phyloP scores from a whole-genome alignment of 1,140 invertebrate genomes.

The Sycophila sp. region DNA sequence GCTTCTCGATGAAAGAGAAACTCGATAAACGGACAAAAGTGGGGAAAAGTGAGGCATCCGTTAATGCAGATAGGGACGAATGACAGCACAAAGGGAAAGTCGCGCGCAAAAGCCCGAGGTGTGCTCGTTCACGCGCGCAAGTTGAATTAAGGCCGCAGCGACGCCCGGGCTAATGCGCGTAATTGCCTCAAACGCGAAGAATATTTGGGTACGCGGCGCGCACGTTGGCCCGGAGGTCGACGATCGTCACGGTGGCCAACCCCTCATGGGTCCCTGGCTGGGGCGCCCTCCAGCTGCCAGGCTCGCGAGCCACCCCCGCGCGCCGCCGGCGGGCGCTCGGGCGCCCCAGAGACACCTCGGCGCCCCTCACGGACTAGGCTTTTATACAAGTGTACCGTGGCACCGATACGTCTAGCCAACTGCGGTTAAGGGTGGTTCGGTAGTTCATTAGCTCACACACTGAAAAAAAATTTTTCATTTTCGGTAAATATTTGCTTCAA shows the following conservation, averaged over 20 bases:
- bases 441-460: too few relatives aligned
- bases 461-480: too few relatives aligned
- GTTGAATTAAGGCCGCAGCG: slow-evolving; percentile 38
- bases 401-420: too few relatives aligned
- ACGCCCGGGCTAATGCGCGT: slow-evolving; percentile 43
- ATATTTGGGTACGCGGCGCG: slow-evolving; percentile 58
- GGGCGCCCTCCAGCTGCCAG: slow-evolving; percentile 47
- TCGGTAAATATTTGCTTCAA: too few relatives aligned
- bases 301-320: slow-evolving; percentile 12
- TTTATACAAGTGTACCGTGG: too few relatives aligned
- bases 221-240: slow-evolving; percentile 43
- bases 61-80: too few relatives aligned
- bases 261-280: slow-evolving; percentile 41
- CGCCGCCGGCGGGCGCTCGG: neutral
- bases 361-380: slow-evolving; percentile 30
- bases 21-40: neutral
- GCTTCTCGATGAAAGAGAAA: too few relatives aligned
- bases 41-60: too few relatives aligned
- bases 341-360: slow-evolving; percentile 27
- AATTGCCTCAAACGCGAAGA: slow-evolving; percentile 61
- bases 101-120: neutral
- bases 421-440: too few relatives aligned
- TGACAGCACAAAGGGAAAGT: too few relatives aligned
- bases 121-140: neutral
- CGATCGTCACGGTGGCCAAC: neutral